Evolutionary conservation across 1,140 invertebrate species (phyloP), one percentile per base, ranked within the genome.

Genomic region (Meloidogyne chitwoodi): DNA sequence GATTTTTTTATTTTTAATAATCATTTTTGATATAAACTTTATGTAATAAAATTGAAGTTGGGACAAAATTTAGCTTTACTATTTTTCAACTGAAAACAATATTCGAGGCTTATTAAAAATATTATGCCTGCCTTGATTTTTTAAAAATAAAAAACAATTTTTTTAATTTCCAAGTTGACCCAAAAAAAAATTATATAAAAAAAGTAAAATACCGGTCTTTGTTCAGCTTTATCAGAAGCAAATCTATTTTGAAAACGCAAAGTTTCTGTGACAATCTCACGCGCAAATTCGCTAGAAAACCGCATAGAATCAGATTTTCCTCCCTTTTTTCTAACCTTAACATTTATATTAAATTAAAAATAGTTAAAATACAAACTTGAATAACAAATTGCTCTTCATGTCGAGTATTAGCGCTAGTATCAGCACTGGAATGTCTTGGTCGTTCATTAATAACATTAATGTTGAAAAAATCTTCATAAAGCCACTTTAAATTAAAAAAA

Each of bases 221-320:
- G 74, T 27, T 77, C 68, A 66, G 76, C 73, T 68, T 66, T 76
- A 31, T 85, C 82, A 31, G 75, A 71, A 63, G 72, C 76, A 61
- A 85, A 83, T 74, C 81, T 77, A 34, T 79, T 81, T 66, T 85
- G 81, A 76, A 91, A 91, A 90, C 94, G 93, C 68, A 98, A 90
- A 79, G 94, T 93, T 84, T 96, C 93, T 19, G 94, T 95, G 27
- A 99, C 89, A 79, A 99, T 91, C 80, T 97, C 91, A 74, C 93
- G 91, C 85, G 96, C 91, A 87, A 95, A 93, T 85, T 99, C 96
- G 5, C 94, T 95, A n/a, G 94, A 96, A 88, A 99, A 97, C 85
- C 92, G 93, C 93, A 99, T 98, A 22, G 92, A 92, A 85, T 98
- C 95, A 67, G 91, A 90, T 90, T 96, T 96, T 80, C 44, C 88